Percentiles rank a stretch among this genome's conserved stretches.
Conservation (phyloP, 2,888 invertebrate species). For the Hedychridium roseum region DNA sequence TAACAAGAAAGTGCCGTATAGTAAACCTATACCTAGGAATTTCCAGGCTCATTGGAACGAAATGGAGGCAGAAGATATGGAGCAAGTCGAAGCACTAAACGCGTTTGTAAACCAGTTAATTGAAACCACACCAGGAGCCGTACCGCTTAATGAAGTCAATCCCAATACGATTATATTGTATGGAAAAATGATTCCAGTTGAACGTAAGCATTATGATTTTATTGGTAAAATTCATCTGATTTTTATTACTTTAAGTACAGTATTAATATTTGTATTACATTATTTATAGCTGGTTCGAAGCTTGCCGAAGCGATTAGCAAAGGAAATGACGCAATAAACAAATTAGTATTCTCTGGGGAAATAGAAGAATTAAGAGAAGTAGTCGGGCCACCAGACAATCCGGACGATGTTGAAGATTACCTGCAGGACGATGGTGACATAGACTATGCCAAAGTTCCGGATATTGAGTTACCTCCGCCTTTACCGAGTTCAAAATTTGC, state of each 20-base stretch:
- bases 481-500: slow-evolving; percentile 62
- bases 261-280: no score
- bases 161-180: slow-evolving; percentile 84
- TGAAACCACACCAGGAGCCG: slow-evolving; percentile 81
- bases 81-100: slow-evolving; percentile 65
- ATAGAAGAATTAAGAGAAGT: slow-evolving; percentile 83
- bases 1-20: slow-evolving; percentile 88
- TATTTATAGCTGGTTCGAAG: slow-evolving; percentile 76
- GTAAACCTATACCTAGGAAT: slow-evolving; percentile 94
- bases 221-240: not conserved
- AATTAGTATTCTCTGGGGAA: slow-evolving; percentile 81
- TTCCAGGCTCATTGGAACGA: slow-evolving; percentile 98
- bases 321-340: slow-evolving; percentile 79
- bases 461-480: slow-evolving; percentile 59
- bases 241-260: not conserved
- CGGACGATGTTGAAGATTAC: slow-evolving; percentile 64
- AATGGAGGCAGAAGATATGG: slow-evolving; percentile 66
- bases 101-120: slow-evolving; percentile 78
- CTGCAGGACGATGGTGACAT: slow-evolving; percentile 65
- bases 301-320: slow-evolving; percentile 79
- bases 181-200: slow-evolving; percentile 82
- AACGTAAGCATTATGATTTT: slow-evolving; percentile 66
- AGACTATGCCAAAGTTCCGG: slow-evolving; percentile 57
- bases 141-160: slow-evolving; percentile 78
- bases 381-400: slow-evolving; percentile 74